Evolutionary conservation across 2,797 vertebrate species (phyloP), one percentile per base, ranked within the genome.

Genomic region (Hybognathus amarus): DNA sequence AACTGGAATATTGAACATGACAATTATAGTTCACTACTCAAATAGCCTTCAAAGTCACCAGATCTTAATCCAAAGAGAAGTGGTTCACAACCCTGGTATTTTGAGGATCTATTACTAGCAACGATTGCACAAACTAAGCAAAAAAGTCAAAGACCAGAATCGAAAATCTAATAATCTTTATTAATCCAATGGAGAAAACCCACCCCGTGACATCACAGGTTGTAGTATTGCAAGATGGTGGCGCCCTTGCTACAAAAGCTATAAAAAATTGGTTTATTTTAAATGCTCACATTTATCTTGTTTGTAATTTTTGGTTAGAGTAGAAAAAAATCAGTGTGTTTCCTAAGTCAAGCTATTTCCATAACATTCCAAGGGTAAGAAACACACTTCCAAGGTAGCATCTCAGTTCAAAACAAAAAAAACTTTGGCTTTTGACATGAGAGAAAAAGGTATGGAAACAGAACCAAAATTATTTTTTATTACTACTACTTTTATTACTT

Each of bases 341-440:
- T 56, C 52, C 73, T 24, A 24, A 24, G 4, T 22, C 36, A 76
- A 76, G 54, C 20, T 59, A 18, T 59, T 36, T 70, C 36, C 22
- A 10, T 42, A 42, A 40, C 66, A 70, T 70, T 80, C 15, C 67
- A 45, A 42, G 36, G 17, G 50, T 50, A 40, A 38, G 33, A 54
- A 70, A 80, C 24, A 70, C 50, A 70, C 18, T 27, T 56, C 78
- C 36, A 59, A 30, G 50, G 66, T 38, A 59, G 33, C 50, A 56
- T 40, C 36, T 54, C 22, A 6, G 22, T 8, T 50, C 27, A 50
- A 66, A 36, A 66, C 3, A 11, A 45, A 50, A 52, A n/a, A 52
- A 30, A 9, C 18, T 3, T 59, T 75, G 30, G 45, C 15, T 40
- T 68, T 54, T 79, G 33, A 79, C 50, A 50, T 15, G 4, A 52